Percentiles rank a stretch among this genome's conserved stretches.
These are phyloP conservation scores for Acanthopagrus latus DNA, from an alignment of 2,797 vertebrate genomes.

Conservation along the genomic window DNA sequence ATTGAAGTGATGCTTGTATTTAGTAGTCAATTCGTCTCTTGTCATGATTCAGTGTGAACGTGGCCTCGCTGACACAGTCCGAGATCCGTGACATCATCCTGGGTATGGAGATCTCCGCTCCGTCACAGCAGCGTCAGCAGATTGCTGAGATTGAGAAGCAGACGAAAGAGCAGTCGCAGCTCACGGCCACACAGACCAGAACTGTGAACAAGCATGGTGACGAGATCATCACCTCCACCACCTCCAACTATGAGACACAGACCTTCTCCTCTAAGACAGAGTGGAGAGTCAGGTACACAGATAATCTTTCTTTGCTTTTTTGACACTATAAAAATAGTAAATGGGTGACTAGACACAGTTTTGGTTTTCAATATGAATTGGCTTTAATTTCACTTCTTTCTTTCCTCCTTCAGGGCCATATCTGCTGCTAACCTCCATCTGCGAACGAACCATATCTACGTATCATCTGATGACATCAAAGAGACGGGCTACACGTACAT, in stretches of 20 bases:
- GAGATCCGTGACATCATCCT: conserved; percentile 99
- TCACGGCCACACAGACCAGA: conserved; percentile 97
- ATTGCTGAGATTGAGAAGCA: conserved; percentile 99
- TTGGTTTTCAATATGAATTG: not conserved
- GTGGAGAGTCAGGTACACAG: conserved; percentile 96
- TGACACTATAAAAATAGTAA: not conserved
- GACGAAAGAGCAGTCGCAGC: conserved; percentile 98
- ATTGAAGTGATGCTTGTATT: not conserved
- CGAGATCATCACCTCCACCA: conserved; percentile 99
- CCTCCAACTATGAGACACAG: conserved; percentile 99
- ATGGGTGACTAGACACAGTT: rapidly evolving
- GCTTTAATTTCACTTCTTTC: conserved; percentile 7
- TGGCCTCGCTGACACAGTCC: conserved; percentile 97
- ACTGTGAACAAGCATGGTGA: conserved; percentile 99
- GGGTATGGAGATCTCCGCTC: conserved; percentile 99
- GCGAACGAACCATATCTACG: conserved; percentile 98
- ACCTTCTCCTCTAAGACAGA: conserved; percentile 99
- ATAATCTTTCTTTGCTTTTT: not conserved
- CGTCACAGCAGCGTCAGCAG: conserved; percentile 98
- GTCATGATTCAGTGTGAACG: conserved; percentile 90
- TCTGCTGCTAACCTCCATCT: conserved; percentile 99
- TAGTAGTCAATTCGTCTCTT: conserved; percentile 6
- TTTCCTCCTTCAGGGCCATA: conserved; percentile 89
- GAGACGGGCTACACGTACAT: conserved; percentile 99
- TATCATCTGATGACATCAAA: conserved; percentile 99